phyloP scores from a whole-genome alignment of 2,797 vertebrate genomes.

The Neosilurus mollespiculum region DNA sequence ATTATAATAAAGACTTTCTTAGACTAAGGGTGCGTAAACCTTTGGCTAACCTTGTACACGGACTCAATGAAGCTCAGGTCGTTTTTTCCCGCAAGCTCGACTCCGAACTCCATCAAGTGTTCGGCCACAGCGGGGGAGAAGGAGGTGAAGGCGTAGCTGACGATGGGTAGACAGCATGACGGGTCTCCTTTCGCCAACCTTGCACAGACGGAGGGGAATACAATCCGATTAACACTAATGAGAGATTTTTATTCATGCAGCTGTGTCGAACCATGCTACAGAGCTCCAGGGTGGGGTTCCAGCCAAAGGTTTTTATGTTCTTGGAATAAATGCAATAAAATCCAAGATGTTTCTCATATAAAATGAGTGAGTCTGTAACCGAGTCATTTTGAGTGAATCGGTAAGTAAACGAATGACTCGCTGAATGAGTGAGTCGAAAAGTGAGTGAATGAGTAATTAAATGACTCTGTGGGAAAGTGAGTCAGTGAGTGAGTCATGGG shows the following conservation, averaged over 20 bases:
- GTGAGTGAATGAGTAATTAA: not conserved
- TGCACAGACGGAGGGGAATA: not conserved
- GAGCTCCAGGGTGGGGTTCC: not conserved
- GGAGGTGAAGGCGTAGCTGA: conserved; percentile 86
- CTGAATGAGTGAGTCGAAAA: no score
- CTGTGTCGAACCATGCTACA: not conserved
- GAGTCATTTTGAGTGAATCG: not conserved
- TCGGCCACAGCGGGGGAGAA: conserved; percentile 86
- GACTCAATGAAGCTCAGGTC: conserved; percentile 88
- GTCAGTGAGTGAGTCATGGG: not conserved
- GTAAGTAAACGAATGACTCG: no score
- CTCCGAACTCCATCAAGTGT: conserved; percentile 76
- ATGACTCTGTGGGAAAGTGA: not conserved
- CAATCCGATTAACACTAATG: not conserved
- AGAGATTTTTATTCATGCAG: not conserved
- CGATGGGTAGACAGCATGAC: conserved; percentile 83
- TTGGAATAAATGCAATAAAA: not conserved
- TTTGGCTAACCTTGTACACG: conserved; percentile 84
- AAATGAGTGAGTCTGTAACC: not conserved
- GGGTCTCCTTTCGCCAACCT: conserved; percentile 89
- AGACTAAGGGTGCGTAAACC: not conserved
- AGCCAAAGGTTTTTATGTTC: not conserved
- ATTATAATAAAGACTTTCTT: not conserved
- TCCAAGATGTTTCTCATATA: not conserved
- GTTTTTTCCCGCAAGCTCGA: conserved; percentile 86